Conservation (phyloP, 2,888 invertebrate genomes). For the Thecophora atra region DNA sequence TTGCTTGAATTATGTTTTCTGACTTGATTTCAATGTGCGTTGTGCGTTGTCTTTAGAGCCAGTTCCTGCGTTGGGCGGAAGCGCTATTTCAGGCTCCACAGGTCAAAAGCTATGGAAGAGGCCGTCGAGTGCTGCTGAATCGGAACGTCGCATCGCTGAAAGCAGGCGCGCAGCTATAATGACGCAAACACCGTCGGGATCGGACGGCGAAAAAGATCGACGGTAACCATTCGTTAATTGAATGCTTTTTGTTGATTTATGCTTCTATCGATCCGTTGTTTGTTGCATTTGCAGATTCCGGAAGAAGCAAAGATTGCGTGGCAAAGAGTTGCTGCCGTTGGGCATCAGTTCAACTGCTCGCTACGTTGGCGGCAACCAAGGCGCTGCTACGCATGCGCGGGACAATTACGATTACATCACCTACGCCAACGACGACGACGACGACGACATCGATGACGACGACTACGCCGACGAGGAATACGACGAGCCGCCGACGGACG, state of each 20-base stretch:
- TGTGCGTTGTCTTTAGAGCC: slow-evolving; percentile 49
- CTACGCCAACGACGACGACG: slow-evolving; percentile 56
- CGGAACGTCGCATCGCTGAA: slow-evolving; percentile 67
- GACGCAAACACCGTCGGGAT: slow-evolving; percentile 65
- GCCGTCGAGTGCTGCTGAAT: slow-evolving; percentile 71
- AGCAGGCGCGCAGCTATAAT: slow-evolving; percentile 53
- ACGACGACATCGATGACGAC: slow-evolving; percentile 60
- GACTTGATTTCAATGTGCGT: not conserved
- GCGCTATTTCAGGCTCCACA: slow-evolving; percentile 19
- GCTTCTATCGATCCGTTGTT: not conserved
- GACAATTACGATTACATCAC: slow-evolving; percentile 64
- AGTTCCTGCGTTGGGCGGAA: slow-evolving; percentile 40
- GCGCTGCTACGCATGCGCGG: slow-evolving; percentile 46
- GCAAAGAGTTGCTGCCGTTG: slow-evolving; percentile 49
- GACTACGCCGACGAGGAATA: slow-evolving; percentile 54
- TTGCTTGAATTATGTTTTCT: not conserved
- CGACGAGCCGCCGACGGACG: slow-evolving; percentile 60
- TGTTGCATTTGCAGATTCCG: slow-evolving; percentile 56
- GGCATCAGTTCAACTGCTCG: slow-evolving; percentile 9
- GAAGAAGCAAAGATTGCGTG: slow-evolving; percentile 68
- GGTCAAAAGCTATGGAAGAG: slow-evolving; percentile 68
- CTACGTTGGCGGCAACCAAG: slow-evolving; percentile 37
- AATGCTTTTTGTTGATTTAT: not conserved
- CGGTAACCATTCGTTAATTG: slow-evolving; percentile 55
- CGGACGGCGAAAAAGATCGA: slow-evolving; percentile 70